Conservation (phyloP, 2,888 invertebrate species). For the Xylota sylvarum region DNA sequence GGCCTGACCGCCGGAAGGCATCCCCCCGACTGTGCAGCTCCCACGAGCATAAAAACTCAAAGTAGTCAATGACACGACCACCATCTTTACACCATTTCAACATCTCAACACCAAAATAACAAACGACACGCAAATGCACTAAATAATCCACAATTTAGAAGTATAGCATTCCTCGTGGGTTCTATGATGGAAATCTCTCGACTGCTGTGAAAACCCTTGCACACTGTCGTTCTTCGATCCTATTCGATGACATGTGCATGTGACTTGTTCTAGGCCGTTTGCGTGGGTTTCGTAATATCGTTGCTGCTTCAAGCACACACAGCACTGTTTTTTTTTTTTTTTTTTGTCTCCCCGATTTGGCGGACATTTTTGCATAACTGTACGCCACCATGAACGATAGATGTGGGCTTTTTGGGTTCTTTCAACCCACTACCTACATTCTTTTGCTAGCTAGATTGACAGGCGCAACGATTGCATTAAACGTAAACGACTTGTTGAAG, state of each 20-base stretch:
- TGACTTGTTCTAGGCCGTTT: conserved; percentile 68
- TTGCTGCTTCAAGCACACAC: conserved; percentile 3
- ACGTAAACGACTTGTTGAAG: conserved; percentile 37
- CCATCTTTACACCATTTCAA: conserved; percentile 43
- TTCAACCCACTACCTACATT: conserved; percentile 72
- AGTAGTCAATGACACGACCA: conserved; percentile 65
- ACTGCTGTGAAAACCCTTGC: conserved; percentile 40
- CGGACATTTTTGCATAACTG: conserved; percentile 71
- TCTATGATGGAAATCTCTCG: conserved; percentile 28
- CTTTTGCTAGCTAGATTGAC: conserved; percentile 50
- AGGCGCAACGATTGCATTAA: conserved; percentile 57
- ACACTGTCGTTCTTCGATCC: conserved; percentile 59
- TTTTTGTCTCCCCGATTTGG: neutral
- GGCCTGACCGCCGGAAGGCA: neutral
- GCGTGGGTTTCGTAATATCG: conserved; percentile 62
- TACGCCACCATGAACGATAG: conserved; percentile 40
- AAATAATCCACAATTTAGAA: conserved; percentile 65
- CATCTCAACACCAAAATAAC: conserved; percentile 20
- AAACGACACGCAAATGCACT: conserved; percentile 59
- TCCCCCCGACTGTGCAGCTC: neutral
- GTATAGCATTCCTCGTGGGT: conserved; percentile 62
- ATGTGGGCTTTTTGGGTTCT: conserved; percentile 74
- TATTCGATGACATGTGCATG: conserved; percentile 64
- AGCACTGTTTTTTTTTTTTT: neutral
- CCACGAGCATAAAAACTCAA: conserved; percentile 2